A percentile compares a stretch with the other conserved stretches of the same genome.
Conservation (phyloP, 2,797 vertebrate species). For the Poeciliopsis gracilis region DNA sequence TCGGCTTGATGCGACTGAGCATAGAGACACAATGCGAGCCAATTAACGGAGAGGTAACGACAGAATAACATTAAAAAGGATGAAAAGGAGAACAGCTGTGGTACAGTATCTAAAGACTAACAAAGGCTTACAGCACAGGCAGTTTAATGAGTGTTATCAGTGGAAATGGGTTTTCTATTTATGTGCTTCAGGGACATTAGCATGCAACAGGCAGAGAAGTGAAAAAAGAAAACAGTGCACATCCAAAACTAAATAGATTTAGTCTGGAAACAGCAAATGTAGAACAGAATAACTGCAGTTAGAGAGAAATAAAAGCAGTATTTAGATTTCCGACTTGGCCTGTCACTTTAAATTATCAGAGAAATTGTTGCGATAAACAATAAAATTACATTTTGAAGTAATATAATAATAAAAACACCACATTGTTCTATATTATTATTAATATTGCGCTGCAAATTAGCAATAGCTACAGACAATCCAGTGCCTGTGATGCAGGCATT, state of each 20-base stretch:
- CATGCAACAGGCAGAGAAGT: background rate
- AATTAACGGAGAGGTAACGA: constrained; percentile 25
- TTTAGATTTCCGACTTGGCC: too few relatives aligned
- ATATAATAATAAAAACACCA: too few relatives aligned
- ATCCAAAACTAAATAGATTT: background rate
- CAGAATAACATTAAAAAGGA: constrained; percentile 1
- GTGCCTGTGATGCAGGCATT: too few relatives aligned
- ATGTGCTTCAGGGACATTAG: background rate
- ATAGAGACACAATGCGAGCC: background rate
- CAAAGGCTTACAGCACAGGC: constrained; percentile 30
- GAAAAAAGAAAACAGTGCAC: constrained; percentile 13
- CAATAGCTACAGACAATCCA: too few relatives aligned
- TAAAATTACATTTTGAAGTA: too few relatives aligned
- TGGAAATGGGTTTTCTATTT: constrained; percentile 25
- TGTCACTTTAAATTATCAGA: too few relatives aligned
- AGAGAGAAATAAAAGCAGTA: background rate
- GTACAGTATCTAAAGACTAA: constrained; percentile 30
- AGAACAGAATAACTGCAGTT: background rate
- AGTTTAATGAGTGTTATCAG: constrained; percentile 47
- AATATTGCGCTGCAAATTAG: background rate
- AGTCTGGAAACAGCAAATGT: background rate
- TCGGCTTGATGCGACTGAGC: constrained; percentile 8
- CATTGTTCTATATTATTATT: background rate
- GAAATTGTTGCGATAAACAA: too few relatives aligned
- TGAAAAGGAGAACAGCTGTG: constrained; percentile 16